Base-by-base conservation (phyloP, 2,888 invertebrate genomes). In the Lithophane socia region DNA sequence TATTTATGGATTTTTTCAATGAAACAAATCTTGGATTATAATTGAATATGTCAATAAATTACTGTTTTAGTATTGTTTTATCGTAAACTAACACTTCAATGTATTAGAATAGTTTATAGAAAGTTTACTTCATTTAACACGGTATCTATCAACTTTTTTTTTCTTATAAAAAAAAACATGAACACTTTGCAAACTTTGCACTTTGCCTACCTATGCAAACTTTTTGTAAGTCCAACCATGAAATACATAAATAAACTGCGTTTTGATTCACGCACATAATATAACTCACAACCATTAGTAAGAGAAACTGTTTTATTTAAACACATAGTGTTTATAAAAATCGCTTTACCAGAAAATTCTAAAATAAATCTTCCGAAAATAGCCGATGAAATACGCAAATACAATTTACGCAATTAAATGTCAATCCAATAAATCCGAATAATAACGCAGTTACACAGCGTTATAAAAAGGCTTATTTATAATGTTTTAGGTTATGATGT, bases 1-100 rank as follows among this genome's bases (percentile, higher is more conserved):
- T 44, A 77, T 83, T 81, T 83, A 85, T 82, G 18, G 49, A 0
- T 63, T 85, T 24, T 56, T 71, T 77, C 75, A 82, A 72, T 75
- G 37, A 49, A 68, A 67, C 12, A 64, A 49, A 71, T 82, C 80
- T 68, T 68, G 21, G 29, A 68, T 70, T 70, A 56, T 82, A 84
- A 84, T 79, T 84, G 69, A 84, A 73, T 69, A 68, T 84, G 66
- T 52, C 66, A 54, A 74, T 82, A 80, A 84, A 79, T 84, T 58
- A 63, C 65, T 42, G 56, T 67, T 54, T 69, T 60, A 67, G 21
- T 63, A 12, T 42, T 21, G 8, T 63, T 47, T 82, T 79, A 74
- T 79, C 69, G n/a, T 21, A 65, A 61, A 8, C 4, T 61, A 68
- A 84, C 84, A 83, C 79, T 67, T 68, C 56, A 3, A 52, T 44